Evolutionary conservation across 2,797 vertebrate genomes (phyloP).

Genomic region (Ataeniobius toweri): DNA sequence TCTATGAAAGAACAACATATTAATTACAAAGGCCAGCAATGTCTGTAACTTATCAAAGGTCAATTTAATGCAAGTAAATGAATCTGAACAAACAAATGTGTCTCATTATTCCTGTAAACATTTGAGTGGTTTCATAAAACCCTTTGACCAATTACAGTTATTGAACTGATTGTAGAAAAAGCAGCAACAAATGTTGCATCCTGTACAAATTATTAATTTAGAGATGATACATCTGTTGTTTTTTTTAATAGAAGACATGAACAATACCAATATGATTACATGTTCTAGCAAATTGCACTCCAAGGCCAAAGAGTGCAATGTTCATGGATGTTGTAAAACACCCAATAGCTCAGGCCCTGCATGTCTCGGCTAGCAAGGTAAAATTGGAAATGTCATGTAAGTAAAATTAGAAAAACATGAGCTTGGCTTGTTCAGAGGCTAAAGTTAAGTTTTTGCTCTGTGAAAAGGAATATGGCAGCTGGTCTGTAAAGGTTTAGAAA

Average conservation of each 20-base stretch:
- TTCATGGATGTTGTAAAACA: background rate
- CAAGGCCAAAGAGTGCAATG: background rate
- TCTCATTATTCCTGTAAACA: constrained; percentile 42
- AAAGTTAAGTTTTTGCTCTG: too few species aligned
- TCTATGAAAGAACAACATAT: constrained; percentile 27
- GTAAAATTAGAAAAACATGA: too few species aligned
- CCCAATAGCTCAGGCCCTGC: too few species aligned
- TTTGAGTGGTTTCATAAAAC: background rate
- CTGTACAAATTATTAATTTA: background rate
- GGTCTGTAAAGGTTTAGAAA: too few species aligned
- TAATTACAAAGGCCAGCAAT: constrained; percentile 51
- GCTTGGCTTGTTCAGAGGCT: too few species aligned
- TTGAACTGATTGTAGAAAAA: background rate
- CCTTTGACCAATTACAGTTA: constrained; percentile 1
- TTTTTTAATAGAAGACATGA: background rate
- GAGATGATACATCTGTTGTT: background rate
- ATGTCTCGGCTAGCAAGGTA: too few species aligned
- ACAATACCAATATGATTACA: background rate
- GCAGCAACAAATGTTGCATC: background rate
- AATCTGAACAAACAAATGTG: constrained; percentile 46
- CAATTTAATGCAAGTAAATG: constrained; percentile 51
- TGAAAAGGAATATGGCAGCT: too few species aligned
- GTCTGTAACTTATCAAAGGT: constrained; percentile 45
- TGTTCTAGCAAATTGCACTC: background rate
- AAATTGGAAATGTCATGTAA: too few species aligned